Conservation (phyloP, 1,140 invertebrate genomes). For the Aphelenchoides avenae region DNA sequence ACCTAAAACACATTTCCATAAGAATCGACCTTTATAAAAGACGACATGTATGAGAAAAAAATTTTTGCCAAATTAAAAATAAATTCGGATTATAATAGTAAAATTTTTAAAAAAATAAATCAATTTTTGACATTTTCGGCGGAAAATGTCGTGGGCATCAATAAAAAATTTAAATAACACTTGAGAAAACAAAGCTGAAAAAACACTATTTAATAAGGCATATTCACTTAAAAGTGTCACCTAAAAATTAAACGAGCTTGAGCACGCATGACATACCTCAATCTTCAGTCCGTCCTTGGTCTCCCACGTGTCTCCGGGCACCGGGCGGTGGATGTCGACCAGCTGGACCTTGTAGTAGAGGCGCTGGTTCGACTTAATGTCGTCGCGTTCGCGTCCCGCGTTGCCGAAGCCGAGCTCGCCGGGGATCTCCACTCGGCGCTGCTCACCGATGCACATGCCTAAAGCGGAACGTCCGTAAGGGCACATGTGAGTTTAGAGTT, state of each 20-base stretch:
- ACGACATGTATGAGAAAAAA: too few species aligned
- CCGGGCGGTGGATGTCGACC: constrained; percentile 52
- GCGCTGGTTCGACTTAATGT: constrained; percentile 49
- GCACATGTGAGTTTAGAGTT: constrained; percentile 42
- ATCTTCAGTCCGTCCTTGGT: constrained; percentile 55
- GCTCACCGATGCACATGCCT: constrained; percentile 59
- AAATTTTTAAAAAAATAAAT: constrained; percentile 17
- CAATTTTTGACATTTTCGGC: too few species aligned
- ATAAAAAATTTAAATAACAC: too few species aligned
- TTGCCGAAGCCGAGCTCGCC: constrained; percentile 49
- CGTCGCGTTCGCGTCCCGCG: constrained; percentile 51
- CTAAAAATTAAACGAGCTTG: too few species aligned
- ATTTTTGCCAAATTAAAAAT: too few species aligned
- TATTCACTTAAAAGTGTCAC: too few species aligned
- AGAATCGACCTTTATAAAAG: not conserved
- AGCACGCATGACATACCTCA: constrained; percentile 24
- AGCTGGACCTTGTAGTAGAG: constrained; percentile 58
- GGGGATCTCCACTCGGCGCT: constrained; percentile 56
- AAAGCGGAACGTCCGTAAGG: constrained; percentile 43
- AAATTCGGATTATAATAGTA: too few species aligned
- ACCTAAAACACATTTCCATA: constrained; percentile 12
- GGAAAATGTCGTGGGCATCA: too few species aligned
- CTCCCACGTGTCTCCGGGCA: constrained; percentile 41
- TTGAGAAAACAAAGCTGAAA: too few species aligned
- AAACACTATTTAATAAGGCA: too few species aligned